phyloP scores from a whole-genome alignment of 2,888 invertebrate species.

The Pandemis cinnamomeana region DNA sequence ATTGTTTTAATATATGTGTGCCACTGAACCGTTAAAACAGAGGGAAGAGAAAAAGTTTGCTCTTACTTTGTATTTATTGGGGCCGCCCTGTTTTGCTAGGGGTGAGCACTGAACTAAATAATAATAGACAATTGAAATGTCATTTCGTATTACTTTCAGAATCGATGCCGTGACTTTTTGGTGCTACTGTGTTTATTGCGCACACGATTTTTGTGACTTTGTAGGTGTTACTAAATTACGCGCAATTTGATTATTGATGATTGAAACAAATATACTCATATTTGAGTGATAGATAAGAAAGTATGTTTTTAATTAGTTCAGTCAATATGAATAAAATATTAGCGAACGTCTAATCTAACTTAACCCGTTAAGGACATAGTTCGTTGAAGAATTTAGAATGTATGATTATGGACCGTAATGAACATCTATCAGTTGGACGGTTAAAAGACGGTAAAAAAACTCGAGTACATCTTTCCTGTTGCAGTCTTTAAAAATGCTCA shows the following conservation, averaged over 20 bases:
- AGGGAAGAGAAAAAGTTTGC: constrained; percentile 44
- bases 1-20: constrained; percentile 53
- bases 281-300: too few relatives aligned
- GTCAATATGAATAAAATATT: not conserved
- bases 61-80: constrained; percentile 43
- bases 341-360: not conserved
- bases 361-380: not conserved
- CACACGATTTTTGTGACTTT: too few relatives aligned
- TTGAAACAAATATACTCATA: too few relatives aligned
- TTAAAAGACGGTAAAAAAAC: constrained; percentile 1
- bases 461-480: constrained; percentile 2
- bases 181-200: too few relatives aligned
- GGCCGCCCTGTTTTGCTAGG: not conserved
- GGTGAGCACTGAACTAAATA: not conserved
- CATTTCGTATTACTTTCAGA: too few relatives aligned
- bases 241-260: too few relatives aligned
- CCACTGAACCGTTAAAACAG: constrained; percentile 43
- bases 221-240: too few relatives aligned
- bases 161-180: too few relatives aligned
- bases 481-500: constrained; percentile 27
- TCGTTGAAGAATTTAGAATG: constrained; percentile 3
- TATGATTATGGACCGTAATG: constrained; percentile 1
- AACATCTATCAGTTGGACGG: constrained; percentile 5
- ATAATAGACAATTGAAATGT: too few relatives aligned
- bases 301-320: not conserved